Conservation (phyloP, 2,113 vertebrate species). For the Procapra przewalskii region DNA sequence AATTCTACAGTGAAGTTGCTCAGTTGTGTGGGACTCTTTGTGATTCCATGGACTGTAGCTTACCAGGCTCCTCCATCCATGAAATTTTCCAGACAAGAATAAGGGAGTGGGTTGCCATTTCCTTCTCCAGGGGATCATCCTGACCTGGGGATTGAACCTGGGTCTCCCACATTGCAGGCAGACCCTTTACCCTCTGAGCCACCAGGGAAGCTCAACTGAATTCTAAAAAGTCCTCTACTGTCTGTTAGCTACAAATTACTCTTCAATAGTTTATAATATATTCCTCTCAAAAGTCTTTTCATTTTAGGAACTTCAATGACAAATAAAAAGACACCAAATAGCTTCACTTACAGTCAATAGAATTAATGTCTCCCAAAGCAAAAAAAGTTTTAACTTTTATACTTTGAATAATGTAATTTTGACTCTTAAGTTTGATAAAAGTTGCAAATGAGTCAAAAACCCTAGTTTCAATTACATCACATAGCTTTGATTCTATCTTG, state of each 20-base stretch:
- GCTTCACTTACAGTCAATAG: neutral
- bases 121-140: neutral
- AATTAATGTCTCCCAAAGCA: neutral
- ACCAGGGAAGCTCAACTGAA: neutral
- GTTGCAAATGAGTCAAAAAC: neutral
- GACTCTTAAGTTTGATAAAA: slow-evolving; percentile 6
- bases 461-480: neutral
- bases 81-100: neutral
- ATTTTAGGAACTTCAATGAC: neutral
- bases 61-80: neutral
- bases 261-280: slow-evolving; percentile 3
- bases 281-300: neutral
- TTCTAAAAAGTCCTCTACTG: neutral
- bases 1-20: neutral
- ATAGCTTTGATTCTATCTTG: neutral
- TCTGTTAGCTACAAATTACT: neutral
- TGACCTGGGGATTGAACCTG: neutral
- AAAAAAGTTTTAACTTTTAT: neutral
- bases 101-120: neutral
- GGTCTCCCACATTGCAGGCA: neutral
- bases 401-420: neutral
- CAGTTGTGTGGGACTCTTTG: neutral
- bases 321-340: slow-evolving; percentile 12
- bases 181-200: neutral
- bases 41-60: neutral